phyloP scores from a whole-genome alignment of 2,113 vertebrate species.

The Cyprinodon brontotheroides region DNA sequence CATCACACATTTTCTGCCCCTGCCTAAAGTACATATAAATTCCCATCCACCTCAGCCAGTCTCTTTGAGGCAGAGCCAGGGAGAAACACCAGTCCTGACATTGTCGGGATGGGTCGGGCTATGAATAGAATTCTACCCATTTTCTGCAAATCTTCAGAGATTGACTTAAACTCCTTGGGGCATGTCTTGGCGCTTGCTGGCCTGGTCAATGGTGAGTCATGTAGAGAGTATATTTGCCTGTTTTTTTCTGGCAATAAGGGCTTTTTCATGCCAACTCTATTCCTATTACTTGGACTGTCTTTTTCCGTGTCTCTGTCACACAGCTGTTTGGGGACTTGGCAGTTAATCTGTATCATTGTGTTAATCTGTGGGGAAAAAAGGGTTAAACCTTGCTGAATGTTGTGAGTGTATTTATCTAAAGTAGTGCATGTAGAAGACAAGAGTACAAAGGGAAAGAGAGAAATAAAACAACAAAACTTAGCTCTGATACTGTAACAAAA shows the following conservation, averaged over 20 bases:
- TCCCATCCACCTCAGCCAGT: conserved; percentile 28
- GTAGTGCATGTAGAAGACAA: not conserved
- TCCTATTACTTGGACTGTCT: conserved; percentile 19
- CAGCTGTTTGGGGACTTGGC: conserved; percentile 19
- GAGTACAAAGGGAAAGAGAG: not conserved
- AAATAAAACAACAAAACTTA: not conserved
- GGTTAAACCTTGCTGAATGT: conserved; percentile 2
- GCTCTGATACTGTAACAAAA: not conserved
- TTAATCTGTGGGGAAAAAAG: conserved; percentile 20
- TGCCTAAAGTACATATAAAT: conserved; percentile 5
- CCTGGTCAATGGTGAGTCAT: conserved; percentile 49
- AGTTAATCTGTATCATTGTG: conserved; percentile 25
- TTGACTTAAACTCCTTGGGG: conserved; percentile 45
- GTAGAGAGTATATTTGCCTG: conserved; percentile 27
- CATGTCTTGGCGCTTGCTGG: conserved; percentile 38
- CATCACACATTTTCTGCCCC: not conserved
- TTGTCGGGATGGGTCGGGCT: conserved; percentile 46
- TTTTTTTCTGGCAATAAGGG: conserved; percentile 26
- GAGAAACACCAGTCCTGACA: conserved; percentile 59
- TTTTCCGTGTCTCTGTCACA: conserved; percentile 27
- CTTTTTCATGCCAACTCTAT: conserved; percentile 20
- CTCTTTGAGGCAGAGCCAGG: conserved; percentile 20
- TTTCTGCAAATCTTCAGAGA: conserved; percentile 55
- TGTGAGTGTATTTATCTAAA: not conserved
- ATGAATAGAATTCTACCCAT: conserved; percentile 61